Conservation (phyloP, 1,140 invertebrate genomes). For the Drosophila eugracilis region DNA sequence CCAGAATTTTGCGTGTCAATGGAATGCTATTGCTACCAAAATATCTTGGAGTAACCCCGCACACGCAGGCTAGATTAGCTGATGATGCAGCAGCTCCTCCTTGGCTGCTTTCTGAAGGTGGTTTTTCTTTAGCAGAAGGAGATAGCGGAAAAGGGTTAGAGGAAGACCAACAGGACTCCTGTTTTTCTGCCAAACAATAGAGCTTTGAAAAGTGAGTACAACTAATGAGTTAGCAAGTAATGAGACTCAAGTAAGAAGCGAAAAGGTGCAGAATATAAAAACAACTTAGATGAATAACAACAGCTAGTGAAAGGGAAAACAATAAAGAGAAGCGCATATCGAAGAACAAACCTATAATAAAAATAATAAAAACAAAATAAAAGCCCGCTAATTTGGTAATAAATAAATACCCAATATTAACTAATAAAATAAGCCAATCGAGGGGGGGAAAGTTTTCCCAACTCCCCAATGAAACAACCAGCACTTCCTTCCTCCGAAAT, state of each 20-base stretch:
- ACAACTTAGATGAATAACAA: too few relatives aligned
- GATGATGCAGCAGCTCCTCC: conserved; percentile 25
- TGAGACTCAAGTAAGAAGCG: too few relatives aligned
- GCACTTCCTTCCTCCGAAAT: not conserved
- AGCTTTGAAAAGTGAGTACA: not conserved
- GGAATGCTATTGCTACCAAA: conserved; percentile 30
- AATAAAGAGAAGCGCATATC: not conserved
- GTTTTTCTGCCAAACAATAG: not conserved
- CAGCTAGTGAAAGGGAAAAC: too few relatives aligned
- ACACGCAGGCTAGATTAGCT: conserved; percentile 23
- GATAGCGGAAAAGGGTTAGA: too few relatives aligned
- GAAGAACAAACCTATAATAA: not conserved
- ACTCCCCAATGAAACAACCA: not conserved
- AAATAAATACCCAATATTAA: too few relatives aligned
- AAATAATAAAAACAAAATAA: not conserved
- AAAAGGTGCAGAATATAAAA: not conserved
- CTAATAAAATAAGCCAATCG: not conserved
- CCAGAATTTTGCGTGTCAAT: conserved; percentile 30
- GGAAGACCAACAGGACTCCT: too few relatives aligned
- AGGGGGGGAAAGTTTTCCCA: too few relatives aligned
- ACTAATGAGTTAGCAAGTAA: not conserved
- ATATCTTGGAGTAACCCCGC: conserved; percentile 1
- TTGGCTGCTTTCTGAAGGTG: conserved; percentile 1
- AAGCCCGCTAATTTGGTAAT: too few relatives aligned
- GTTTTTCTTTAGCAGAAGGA: too few relatives aligned